Base-by-base conservation (phyloP, 2,888 invertebrate genomes). In the Argyresthia albistria region DNA sequence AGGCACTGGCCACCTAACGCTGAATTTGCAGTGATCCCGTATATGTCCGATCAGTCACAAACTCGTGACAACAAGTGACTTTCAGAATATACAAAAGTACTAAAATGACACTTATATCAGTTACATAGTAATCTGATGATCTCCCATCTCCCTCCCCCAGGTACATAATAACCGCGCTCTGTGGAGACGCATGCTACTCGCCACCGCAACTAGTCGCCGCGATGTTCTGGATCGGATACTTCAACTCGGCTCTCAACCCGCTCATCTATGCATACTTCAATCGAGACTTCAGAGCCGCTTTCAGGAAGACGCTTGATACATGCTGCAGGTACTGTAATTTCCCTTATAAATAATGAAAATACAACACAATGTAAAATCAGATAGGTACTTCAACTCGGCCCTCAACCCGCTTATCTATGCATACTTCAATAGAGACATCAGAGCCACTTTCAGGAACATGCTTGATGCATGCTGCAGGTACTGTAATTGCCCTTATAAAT, bases 241-340 rank as follows among this genome's bases (percentile, higher is more conserved):
- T 97, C 88, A 98, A 98, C 86, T 97, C 97, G 10, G 97, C 97
- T 16, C 90, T 98, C 52, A 99, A 99, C 81, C 98, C 98, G 3
- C 91, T 98, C 63, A 97, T 98, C 75, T 98, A 97, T 88, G 98
- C 98, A 43, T 97, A 97, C 86, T 98, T 98, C 90, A 98, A 98
- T 82, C 90, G 97, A 53, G 98, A 99, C 82, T 98, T 99, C 82
- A 90, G 98, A 60, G 94, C 94, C 52, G 98, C 98, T 9, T 98
- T 98, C 88, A 93, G 95, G 79, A 95, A 95, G 80, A 96, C 96
- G 10, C 80, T 97, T 65, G 92, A 91, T 63, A 91, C 91, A 55
- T 93, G 93, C 72, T 93, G 94, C 84, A 90, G 90, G 77, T 80
- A 56, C 55, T 59, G n/a, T n/a, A n/a, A n/a, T n/a, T n/a, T n/a